Evolutionary conservation across 1,140 invertebrate genomes (phyloP), one percentile per base, ranked within the genome.

Genomic region (Pygmarrhopalites habei): DNA sequence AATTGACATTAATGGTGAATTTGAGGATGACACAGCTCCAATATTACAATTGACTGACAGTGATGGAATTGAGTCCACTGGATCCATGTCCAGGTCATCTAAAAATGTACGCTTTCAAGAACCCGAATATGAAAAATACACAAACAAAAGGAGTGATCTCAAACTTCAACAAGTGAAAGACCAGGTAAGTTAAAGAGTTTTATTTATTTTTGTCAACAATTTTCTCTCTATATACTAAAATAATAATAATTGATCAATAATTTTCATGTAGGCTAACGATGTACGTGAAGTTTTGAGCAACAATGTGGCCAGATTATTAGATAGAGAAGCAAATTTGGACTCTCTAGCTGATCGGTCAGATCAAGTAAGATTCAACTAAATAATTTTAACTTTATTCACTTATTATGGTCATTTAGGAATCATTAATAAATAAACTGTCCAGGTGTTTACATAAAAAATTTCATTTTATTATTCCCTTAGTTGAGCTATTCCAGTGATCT

Each of bases 71-170:
- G n/a, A 3, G 4, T n/a, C 28, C n/a, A 19, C 26, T 5, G n/a
- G 7, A 35, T n/a, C n/a, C 15, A 35, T 52, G 0, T n/a, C 64
- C 19, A 61, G 61, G 10, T 32, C 52, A 32, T 64, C 61, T 2
- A 67, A 67, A 59, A 67, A 61, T 30, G 66, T 67, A 12, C 47
- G 66, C 21, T 67, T 67, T 57, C 57, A 67, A 26, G 66, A 64
- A 30, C 61, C 62, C 0, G 61, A 64, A 15, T 56, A 28, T 46
- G 26, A 58, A 17, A n/a, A n/a, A n/a, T n/a, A n/a, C n/a, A n/a
- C n/a, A n/a, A 46, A n/a, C 30, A 1, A 57, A 59, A 52, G 55
- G 23, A 32, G 35, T 39, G 17, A 17, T 17, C 35, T 39, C 17
- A 39, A 39, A 17, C 35, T 39, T 39, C 7, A 7, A 39, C 7